Base-by-base conservation (phyloP, 2,113 vertebrate species). In the Erpornis zantholeuca region DNA sequence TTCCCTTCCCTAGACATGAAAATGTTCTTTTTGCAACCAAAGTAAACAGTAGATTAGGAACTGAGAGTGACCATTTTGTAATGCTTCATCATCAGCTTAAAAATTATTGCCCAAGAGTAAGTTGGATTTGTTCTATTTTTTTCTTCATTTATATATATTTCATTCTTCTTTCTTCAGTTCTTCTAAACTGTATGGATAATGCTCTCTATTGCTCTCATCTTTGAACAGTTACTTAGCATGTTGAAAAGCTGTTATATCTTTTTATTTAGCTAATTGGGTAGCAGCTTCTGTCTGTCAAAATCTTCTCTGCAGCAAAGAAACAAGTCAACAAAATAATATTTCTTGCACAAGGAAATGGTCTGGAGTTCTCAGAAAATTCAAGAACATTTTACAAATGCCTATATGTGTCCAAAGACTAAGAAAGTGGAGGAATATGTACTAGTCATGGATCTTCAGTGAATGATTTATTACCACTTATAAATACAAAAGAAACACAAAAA, bases 91-190 rank as follows among this genome's bases (percentile, higher is more conserved):
- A 56, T 8, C 12, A 70, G 15, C 15, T 88, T 61, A 53, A 80
- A 88, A 94, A 82, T 35, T 9, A 53, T 14, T 11, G 12, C 2
- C 11, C 35, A 60, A 53, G 3, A 47, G 2, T 40, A 73, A 52
- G 6, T 20, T 31, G 5, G 1, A 9, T 21, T 11, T 19, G 0
- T 0, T 87, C 9, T 24, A 7, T 24, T 57, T 24, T 24, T n/a
- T 52, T 44, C 9, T 35, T 47, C 69, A 50, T 72, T 63, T 80
- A 8, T 29, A 53, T 2, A 6, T 17, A 42, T 47, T 29, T 59
- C 1, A 12, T 76, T 73, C 3, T 52, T 38, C 7, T 53, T 82
- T 66, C 22, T 59, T 75, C 19, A 82, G 9, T 7, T 75, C 7
- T 70, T 65, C n/a, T 81, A 61, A 89, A 70, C 6, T 73, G 7